Evolutionary conservation across 2,113 vertebrate genomes (phyloP).

Genomic region (Sinocyclocheilus anophthalmus): DNA sequence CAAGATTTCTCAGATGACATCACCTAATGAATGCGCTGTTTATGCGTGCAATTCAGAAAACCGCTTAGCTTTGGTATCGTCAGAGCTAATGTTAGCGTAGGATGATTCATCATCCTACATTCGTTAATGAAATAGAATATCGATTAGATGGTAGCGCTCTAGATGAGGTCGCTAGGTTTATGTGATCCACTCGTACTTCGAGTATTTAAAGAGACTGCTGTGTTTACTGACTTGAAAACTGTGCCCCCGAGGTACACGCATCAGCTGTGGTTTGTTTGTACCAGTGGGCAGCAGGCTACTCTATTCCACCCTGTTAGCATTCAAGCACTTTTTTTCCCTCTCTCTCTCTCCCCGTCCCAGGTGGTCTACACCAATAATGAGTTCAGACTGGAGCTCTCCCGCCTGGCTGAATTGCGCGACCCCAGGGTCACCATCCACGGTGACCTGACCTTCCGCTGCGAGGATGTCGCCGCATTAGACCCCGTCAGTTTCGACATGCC

Average conservation of each 20-base stretch:
- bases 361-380: constrained; percentile 97
- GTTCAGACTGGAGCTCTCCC: constrained; percentile 91
- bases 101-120: constrained; percentile 33
- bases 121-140: constrained; percentile 42
- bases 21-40: constrained; percentile 16
- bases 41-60: neutral
- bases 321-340: neutral
- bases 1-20: constrained; percentile 1
- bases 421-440: constrained; percentile 88
- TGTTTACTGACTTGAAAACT: constrained; percentile 53
- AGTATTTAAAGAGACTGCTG: constrained; percentile 49
- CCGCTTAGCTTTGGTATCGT: constrained; percentile 29
- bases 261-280: constrained; percentile 46
- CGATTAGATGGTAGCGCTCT: neutral
- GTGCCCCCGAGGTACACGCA: constrained; percentile 32
- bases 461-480: constrained; percentile 87
- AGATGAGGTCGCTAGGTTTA: constrained; percentile 38
- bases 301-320: constrained; percentile 38
- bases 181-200: constrained; percentile 51
- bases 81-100: constrained; percentile 35
- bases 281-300: constrained; percentile 30
- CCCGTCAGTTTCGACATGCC: constrained; percentile 88
- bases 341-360: constrained; percentile 66
- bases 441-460: constrained; percentile 88
- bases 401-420: constrained; percentile 86